phyloP scores from a whole-genome alignment of 2,888 invertebrate species.

The Ellobium chinense region DNA sequence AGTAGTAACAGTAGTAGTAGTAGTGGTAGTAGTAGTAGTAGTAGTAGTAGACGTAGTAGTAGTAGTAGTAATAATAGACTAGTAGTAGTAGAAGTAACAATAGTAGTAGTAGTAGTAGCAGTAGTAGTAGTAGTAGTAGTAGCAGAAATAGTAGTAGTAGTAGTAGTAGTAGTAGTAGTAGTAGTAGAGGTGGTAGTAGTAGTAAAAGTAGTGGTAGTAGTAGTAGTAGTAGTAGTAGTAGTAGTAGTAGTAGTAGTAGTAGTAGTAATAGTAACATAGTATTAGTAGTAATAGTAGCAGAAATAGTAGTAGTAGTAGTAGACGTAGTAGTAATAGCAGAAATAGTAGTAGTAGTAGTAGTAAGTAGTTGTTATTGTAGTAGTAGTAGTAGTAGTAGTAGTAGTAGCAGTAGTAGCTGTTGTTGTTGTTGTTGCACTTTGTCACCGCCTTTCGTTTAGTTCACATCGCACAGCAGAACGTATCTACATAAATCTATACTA shows the following conservation, averaged over 20 bases:
- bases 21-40: not conserved
- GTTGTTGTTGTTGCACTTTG: not conserved
- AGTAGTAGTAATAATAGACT: not conserved
- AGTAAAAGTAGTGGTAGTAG: not conserved
- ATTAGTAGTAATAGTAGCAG: no score
- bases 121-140: not conserved
- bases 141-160: not conserved
- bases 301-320: no score
- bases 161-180: not conserved
- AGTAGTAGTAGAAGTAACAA: not conserved
- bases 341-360: not conserved
- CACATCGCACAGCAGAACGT: not conserved
- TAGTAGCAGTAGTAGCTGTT: not conserved
- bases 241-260: no score
- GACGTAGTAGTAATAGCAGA: not conserved
- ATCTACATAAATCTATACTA: no score
- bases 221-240: not conserved
- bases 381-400: not conserved
- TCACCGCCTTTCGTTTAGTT: not conserved
- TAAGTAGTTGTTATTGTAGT: no score
- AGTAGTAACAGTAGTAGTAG: not conserved
- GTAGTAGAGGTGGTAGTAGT: not conserved
- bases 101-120: not conserved
- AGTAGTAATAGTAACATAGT: no score
- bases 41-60: slow-evolving; percentile 1